phyloP scores from a whole-genome alignment of 2,797 vertebrate genomes.

The Pangasius macronema region DNA sequence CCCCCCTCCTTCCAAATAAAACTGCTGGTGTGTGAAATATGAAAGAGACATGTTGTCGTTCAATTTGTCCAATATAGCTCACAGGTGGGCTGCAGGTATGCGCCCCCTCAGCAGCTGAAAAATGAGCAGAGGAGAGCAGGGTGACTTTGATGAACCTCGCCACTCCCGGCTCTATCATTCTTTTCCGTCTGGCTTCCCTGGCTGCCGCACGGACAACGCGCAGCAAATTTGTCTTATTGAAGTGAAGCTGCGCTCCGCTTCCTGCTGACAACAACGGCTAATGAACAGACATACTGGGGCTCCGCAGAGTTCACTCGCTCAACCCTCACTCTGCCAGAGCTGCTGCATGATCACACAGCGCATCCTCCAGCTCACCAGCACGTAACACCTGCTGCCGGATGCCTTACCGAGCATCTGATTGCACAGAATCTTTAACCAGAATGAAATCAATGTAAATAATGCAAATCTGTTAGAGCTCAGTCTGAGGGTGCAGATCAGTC shows the following conservation, averaged over 20 bases:
- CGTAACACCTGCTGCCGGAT: slow-evolving; percentile 32
- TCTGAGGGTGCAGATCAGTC: slow-evolving; percentile 54
- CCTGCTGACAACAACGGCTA: slow-evolving; percentile 63
- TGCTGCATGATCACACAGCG: slow-evolving; percentile 34
- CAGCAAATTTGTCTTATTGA: slow-evolving; percentile 95
- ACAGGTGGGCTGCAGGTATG: slow-evolving; percentile 96
- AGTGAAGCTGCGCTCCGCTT: slow-evolving; percentile 85
- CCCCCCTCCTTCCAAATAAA: slow-evolving; percentile 60
- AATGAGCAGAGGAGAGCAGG: slow-evolving; percentile 87
- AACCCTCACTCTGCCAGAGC: slow-evolving; percentile 51
- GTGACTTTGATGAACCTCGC: slow-evolving; percentile 99
- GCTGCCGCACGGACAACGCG: slow-evolving; percentile 74
- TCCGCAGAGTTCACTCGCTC: slow-evolving; percentile 66
- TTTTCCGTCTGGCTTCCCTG: slow-evolving; percentile 97
- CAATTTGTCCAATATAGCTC: slow-evolving; percentile 88
- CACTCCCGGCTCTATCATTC: slow-evolving; percentile 88
- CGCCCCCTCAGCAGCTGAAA: slow-evolving; percentile 93
- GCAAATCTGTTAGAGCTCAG: slow-evolving; percentile 9
- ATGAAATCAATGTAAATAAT: background rate
- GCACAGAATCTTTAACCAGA: background rate
- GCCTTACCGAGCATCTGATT: slow-evolving; percentile 34
- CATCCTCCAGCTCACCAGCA: slow-evolving; percentile 62
- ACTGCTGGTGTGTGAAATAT: slow-evolving; percentile 96
- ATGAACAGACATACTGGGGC: slow-evolving; percentile 57
- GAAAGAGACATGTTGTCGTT: slow-evolving; percentile 94